Percentiles rank a stretch among this genome's conserved stretches.
Evolutionary conservation across 1,140 invertebrate species (phyloP).

Genomic region (Choristoneura fumiferana): DNA sequence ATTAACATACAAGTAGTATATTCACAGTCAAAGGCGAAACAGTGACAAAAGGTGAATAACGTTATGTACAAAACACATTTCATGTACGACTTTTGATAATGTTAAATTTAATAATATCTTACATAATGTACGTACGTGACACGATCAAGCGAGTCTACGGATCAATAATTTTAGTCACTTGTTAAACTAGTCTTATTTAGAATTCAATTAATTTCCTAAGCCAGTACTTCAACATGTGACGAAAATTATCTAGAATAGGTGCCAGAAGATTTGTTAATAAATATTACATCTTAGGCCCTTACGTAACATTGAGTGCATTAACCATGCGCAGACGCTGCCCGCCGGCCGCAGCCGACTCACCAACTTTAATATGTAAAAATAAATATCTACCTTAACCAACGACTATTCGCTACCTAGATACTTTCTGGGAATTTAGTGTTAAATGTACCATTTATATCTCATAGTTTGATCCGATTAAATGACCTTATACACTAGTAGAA

Average conservation of each 20-base stretch:
- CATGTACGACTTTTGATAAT: conserved; percentile 13
- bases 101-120: not conserved
- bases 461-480: conserved; percentile 26
- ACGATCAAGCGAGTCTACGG: not conserved
- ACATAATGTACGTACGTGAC: not conserved
- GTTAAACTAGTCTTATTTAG: not conserved
- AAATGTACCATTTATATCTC: conserved; percentile 8
- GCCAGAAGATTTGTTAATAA: conserved; percentile 37
- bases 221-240: conserved; percentile 3
- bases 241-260: conserved; percentile 29
- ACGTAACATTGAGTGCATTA: conserved; percentile 21
- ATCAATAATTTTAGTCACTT: conserved; percentile 2
- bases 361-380: conserved; percentile 18
- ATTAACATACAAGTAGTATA: not conserved
- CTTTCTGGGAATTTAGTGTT: not conserved
- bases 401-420: conserved; percentile 9
- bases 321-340: not conserved
- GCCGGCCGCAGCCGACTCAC: too few relatives aligned
- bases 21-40: conserved; percentile 17
- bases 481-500: conserved; percentile 38
- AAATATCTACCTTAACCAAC: conserved; percentile 12
- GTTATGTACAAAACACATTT: conserved; percentile 16
- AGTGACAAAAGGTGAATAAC: not conserved
- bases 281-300: conserved; percentile 49
- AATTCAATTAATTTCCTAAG: not conserved